These are phyloP conservation scores for Lymantria monacha DNA, from an alignment of 2,888 invertebrate genomes.

Conservation along the genomic window DNA sequence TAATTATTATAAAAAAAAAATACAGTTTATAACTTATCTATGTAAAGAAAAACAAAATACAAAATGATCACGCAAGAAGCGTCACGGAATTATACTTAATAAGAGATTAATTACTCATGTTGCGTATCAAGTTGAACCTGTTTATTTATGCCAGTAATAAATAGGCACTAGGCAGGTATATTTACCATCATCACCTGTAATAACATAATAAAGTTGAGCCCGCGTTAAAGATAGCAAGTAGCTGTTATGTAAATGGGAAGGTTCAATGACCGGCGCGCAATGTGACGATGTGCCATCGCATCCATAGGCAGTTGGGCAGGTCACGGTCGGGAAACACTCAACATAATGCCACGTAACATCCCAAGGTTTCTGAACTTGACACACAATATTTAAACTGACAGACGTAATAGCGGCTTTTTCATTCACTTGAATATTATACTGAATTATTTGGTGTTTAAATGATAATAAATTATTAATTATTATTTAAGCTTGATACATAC, in stretches of 20 bases:
- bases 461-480: too few species aligned
- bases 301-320: constrained; percentile 47
- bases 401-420: neutral
- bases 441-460: too few species aligned
- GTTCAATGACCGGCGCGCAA: constrained; percentile 33
- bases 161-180: neutral
- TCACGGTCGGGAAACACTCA: constrained; percentile 43
- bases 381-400: constrained; percentile 16
- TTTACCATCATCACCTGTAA: neutral
- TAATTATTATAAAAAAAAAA: too few species aligned
- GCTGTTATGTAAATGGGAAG: constrained; percentile 31
- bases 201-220: constrained; percentile 7
- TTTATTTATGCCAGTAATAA: too few species aligned
- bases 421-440: too few species aligned
- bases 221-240: constrained; percentile 28
- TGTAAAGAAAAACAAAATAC: too few species aligned
- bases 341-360: constrained; percentile 34
- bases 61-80: too few species aligned
- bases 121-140: too few species aligned
- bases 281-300: constrained; percentile 36
- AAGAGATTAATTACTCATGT: too few species aligned
- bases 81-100: too few species aligned
- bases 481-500: too few species aligned
- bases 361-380: constrained; percentile 34
- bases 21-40: too few species aligned